Conservation (phyloP, 2,113 vertebrate genomes). For the Pseudopipra pipra region DNA sequence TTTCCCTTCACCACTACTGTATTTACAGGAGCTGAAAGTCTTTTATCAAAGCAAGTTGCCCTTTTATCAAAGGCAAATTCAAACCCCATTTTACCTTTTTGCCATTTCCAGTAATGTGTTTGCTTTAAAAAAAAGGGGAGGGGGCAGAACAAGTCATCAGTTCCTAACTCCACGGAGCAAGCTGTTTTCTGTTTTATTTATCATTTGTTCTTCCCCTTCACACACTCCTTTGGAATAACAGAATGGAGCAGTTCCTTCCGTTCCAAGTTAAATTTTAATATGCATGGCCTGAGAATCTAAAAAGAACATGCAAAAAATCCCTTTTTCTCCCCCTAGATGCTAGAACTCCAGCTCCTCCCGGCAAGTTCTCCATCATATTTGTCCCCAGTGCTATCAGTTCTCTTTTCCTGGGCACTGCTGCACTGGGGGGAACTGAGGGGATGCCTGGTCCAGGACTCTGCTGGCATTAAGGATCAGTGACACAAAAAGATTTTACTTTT, state of each 20-base stretch:
- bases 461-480: slow-evolving; percentile 30
- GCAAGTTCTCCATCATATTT: not conserved
- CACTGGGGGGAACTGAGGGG: not conserved
- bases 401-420: not conserved
- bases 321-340: fast-evolving
- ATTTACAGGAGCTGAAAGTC: not conserved
- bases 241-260: not conserved
- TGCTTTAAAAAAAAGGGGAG: not conserved
- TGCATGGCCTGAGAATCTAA: not conserved
- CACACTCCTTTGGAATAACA: not conserved
- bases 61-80: not conserved
- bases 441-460: not conserved
- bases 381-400: not conserved
- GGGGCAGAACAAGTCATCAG: not conserved
- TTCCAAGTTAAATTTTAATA: not conserved
- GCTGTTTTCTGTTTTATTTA: not conserved
- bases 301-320: not conserved
- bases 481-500: slow-evolving; percentile 59
- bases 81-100: not conserved
- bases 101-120: not conserved
- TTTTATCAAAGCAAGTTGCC: not conserved
- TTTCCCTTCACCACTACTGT: not conserved
- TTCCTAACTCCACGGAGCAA: not conserved
- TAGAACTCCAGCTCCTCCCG: not conserved
- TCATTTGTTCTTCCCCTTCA: not conserved